Evolutionary conservation across 2,888 invertebrate genomes (phyloP).

Genomic region (Andrena hattorfiana): DNA sequence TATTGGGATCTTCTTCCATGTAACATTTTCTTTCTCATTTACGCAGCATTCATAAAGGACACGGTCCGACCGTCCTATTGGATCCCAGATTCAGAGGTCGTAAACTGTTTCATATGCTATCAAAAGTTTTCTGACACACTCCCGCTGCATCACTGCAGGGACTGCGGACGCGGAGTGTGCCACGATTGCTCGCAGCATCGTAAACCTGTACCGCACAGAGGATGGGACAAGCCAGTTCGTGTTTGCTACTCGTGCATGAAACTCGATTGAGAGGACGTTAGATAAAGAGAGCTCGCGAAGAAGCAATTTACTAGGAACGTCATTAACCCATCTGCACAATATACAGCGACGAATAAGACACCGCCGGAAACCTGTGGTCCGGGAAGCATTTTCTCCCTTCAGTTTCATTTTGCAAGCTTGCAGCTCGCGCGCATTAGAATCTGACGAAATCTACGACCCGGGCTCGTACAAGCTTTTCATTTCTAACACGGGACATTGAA

Average conservation of each 20-base stretch:
- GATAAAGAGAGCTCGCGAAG: not conserved
- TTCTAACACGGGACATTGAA: not conserved
- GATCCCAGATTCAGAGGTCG: conserved; percentile 91
- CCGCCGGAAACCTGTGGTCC: not conserved
- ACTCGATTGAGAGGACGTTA: conserved; percentile 70
- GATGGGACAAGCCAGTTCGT: conserved; percentile 90
- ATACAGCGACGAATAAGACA: conserved; percentile 14
- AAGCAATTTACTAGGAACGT: conserved; percentile 6
- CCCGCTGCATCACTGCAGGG: conserved; percentile 86
- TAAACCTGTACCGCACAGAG: conserved; percentile 90
- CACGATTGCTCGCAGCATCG: conserved; percentile 89
- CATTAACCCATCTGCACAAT: conserved; percentile 22
- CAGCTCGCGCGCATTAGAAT: not conserved
- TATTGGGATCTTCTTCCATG: not conserved
- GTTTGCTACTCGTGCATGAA: conserved; percentile 90
- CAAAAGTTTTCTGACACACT: conserved; percentile 85
- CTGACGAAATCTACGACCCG: not conserved
- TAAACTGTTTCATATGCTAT: conserved; percentile 89
- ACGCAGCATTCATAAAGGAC: conserved; percentile 89
- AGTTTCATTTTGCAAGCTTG: not conserved
- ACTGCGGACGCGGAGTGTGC: conserved; percentile 93
- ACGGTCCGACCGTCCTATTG: conserved; percentile 92
- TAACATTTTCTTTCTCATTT: conserved; percentile 25
- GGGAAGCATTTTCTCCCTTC: not conserved
- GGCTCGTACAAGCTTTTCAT: not conserved